Evolutionary conservation across 2,113 vertebrate species (phyloP), one percentile per base, ranked within the genome.

Genomic region (Catharus bicknelli): DNA sequence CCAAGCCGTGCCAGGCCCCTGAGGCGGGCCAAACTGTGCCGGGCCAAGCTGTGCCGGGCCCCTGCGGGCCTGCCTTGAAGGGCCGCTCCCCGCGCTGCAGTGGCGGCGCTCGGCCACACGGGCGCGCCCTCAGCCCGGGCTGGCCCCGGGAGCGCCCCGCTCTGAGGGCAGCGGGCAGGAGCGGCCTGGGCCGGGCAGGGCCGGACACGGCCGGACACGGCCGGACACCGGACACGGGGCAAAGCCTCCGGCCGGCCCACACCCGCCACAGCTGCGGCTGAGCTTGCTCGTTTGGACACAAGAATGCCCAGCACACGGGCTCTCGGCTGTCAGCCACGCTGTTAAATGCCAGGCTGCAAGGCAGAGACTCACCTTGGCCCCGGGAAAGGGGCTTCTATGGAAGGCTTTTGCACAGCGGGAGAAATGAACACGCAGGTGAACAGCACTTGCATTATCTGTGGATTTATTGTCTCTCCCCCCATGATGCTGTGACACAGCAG

Each of bases 401-500:
- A 75, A 32, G 98, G 99, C 21, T 98, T 88, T 45, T 97, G 96
- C 67, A 99, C 92, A 5, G 98, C 5, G 0, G 98, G 98, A 5
- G 97, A 95, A 45, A 98, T 78, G 16, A 99, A 98, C 22, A 96
- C 93, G 15, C 98, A 99, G 4, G 77, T 97, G 64, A 99, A 40
- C 12, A 98, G 97, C 17, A 97, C 97, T 1, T 96, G 90, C 97
- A 98, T 98, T 84, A 98, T 93, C 66, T 83, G 82, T 18, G 97
- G 95, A 68, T 96, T 98, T 48, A 87, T 93, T 32, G 89, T 93
- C 73, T 97, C 95, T 10, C 68, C 74, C 10, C 98, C 98, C 18
- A 99, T 68, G 5, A 98, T 57, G 59, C 97, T 97, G 0, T 97
- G 97, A 69, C 98, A 99, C 38, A 99, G 96, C 36, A 99, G 96